Base-by-base conservation (phyloP, 2,888 invertebrate genomes). In the Drosophila algonquin region DNA sequence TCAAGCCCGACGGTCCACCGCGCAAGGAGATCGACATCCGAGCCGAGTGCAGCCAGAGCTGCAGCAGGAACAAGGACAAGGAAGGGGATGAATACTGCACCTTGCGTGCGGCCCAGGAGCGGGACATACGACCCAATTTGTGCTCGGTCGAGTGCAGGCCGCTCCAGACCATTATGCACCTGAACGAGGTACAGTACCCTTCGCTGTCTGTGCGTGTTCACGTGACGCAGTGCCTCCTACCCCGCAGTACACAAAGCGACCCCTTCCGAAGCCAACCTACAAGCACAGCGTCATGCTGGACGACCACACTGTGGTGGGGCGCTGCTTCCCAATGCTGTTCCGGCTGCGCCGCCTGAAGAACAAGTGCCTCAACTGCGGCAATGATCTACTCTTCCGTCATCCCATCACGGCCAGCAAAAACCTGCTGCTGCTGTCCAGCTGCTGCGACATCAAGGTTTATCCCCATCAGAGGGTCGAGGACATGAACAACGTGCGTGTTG, bases 361-460 rank as follows among this genome's bases (percentile, higher is more conserved):
- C 18, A 64, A 69, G 40, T 83, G 83, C 45, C 18, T n/a, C 5
- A 63, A 78, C 8, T 83, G 83, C 16, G 68, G 59, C 5, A 71
- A 14, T 8, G 48, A 68, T 0, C 18, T 81, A 14, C 75, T 53
- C n/a, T 44, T 65, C 6, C 76, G 87, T 3, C 61, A 83, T 48
- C 51, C 79, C 0, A 57, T 87, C 21, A 61, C 83, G 3, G 75
- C 67, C 18, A 84, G 73, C n/a, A 32, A 54, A 1, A 87, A 70
- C 44, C 72, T 83, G 3, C 24, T 83, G 14, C 65, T 83, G 2
- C 53, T 83, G 6, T 12, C 47, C 0, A 81, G 79, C 24, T 83
- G 83, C 53, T 83, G 83, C 24, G 82, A 76, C 9, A 57, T 84
- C 0, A 68, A 81, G 46, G 89, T 89, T 1, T 84, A 81, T 53